Evolutionary conservation across 2,888 invertebrate genomes (phyloP).

Genomic region (Hydropsyche betteni): DNA sequence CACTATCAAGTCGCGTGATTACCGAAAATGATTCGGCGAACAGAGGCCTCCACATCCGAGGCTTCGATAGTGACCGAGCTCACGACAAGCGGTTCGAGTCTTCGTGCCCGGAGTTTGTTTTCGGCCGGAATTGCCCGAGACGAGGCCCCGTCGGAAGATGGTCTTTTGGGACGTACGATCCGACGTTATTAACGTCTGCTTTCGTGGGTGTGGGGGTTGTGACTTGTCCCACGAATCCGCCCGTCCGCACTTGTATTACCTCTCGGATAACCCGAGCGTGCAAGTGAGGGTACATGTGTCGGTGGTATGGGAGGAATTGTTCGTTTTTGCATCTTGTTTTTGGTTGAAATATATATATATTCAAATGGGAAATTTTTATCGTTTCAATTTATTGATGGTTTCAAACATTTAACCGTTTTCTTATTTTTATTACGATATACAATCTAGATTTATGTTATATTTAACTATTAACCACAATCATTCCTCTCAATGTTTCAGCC

Average conservation of each 20-base stretch:
- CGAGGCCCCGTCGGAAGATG: slow-evolving; percentile 26
- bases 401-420: no score
- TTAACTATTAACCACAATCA: no score
- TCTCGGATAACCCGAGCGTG: slow-evolving; percentile 29
- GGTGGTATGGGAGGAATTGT: no score
- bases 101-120: slow-evolving; percentile 21
- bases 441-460: no score
- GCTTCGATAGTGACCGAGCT: not conserved
- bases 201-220: not conserved
- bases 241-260: slow-evolving; percentile 32
- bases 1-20: slow-evolving; percentile 12
- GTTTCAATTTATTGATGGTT: no score
- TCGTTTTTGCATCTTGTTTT: no score
- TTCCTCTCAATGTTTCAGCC: no score
- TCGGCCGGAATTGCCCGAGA: slow-evolving; percentile 21
- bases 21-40: slow-evolving; percentile 14
- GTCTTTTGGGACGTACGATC: slow-evolving; percentile 44
- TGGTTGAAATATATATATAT: no score
- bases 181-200: slow-evolving; percentile 47
- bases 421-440: no score
- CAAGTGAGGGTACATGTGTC: not conserved
- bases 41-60: not conserved
- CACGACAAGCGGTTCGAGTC: not conserved
- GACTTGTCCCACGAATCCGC: no score
- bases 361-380: no score